Evolutionary conservation across 2,797 vertebrate species (phyloP).

Genomic region (Amazona finschi): DNA sequence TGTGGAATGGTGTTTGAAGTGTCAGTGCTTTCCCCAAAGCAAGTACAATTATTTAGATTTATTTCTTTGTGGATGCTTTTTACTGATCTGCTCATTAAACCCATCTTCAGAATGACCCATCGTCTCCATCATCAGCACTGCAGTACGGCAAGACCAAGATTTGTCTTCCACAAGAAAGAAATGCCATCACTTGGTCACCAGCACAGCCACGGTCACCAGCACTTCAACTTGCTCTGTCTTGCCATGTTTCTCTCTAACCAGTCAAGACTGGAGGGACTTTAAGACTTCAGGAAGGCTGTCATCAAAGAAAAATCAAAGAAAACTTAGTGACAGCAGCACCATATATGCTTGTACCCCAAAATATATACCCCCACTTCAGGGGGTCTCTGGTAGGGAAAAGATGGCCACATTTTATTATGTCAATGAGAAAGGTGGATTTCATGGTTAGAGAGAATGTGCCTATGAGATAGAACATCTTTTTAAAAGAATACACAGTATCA

Average conservation of each 20-base stretch:
- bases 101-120: not conserved
- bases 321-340: not conserved
- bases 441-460: not conserved
- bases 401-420: not conserved
- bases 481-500: not conserved
- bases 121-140: not conserved
- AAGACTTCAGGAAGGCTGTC: not conserved
- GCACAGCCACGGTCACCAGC: not conserved
- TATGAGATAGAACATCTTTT: not conserved
- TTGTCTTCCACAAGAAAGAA: accelerated
- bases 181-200: accelerated
- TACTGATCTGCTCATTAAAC: not conserved
- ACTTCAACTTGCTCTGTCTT: not conserved
- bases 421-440: not conserved
- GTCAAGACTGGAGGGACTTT: not conserved
- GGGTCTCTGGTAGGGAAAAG: not conserved
- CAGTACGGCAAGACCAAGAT: not conserved
- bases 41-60: not conserved
- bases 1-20: not conserved
- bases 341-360: not conserved
- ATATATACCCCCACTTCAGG: not conserved
- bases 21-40: not conserved
- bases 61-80: not conserved
- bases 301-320: not conserved
- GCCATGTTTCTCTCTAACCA: not conserved